Evolutionary conservation across 2,797 vertebrate genomes (phyloP).

Genomic region (Melanotaenia trifasciata): DNA sequence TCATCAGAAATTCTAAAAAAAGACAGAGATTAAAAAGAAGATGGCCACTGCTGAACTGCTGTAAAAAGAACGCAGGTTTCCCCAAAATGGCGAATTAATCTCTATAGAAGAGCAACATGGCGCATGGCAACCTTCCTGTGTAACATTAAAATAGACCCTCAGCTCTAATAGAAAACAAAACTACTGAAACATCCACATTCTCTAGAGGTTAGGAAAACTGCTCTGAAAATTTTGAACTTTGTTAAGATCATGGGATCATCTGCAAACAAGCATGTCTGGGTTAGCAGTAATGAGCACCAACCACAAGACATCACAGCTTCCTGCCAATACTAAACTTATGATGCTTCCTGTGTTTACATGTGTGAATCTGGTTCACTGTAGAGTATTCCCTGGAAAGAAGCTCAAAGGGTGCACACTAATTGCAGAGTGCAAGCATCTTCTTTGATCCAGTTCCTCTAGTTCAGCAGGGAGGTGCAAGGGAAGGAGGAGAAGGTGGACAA

Average conservation of each 20-base stretch:
- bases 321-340: constrained; percentile 48
- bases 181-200: not conserved
- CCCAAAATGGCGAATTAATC: too few species aligned
- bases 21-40: too few species aligned
- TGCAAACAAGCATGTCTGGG: constrained; percentile 22
- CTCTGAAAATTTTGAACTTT: not conserved
- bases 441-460: constrained; percentile 53
- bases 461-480: constrained; percentile 32
- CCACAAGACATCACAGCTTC: constrained; percentile 48
- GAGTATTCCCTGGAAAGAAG: constrained; percentile 27
- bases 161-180: too few species aligned
- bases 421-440: constrained; percentile 32
- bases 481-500: constrained; percentile 35
- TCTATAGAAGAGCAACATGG: too few species aligned
- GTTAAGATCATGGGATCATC: not conserved
- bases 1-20: too few species aligned
- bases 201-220: not conserved
- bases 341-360: constrained; percentile 68
- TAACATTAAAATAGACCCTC: too few species aligned
- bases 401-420: constrained; percentile 44
- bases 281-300: constrained; percentile 34
- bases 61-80: too few species aligned
- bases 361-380: constrained; percentile 21
- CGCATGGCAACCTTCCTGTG: too few species aligned
- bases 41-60: too few species aligned